A percentile compares a stretch with the other conserved stretches of the same genome.
phyloP scores from a whole-genome alignment of 2,797 vertebrate species.

The Coccyzus lansbergi region DNA sequence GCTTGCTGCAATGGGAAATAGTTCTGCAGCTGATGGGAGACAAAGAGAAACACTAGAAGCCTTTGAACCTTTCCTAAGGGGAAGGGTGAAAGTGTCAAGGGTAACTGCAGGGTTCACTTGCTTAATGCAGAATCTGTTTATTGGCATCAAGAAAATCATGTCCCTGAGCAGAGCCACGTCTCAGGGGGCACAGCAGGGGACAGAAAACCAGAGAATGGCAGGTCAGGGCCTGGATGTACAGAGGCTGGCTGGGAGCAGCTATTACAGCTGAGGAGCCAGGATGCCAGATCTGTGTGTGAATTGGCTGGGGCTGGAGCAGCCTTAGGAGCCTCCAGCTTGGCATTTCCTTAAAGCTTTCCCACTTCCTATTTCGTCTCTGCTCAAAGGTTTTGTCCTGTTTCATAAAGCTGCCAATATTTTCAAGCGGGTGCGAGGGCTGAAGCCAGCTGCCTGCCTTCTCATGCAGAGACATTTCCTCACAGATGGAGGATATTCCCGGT shows the following conservation, averaged over 20 bases:
- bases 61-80: neutral
- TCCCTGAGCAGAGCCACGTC: neutral
- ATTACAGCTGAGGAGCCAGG: accelerated
- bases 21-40: neutral
- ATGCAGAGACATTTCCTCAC: neutral
- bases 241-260: neutral
- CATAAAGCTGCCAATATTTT: neutral
- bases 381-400: neutral
- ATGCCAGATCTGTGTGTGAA: neutral
- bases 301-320: neutral
- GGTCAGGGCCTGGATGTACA: neutral
- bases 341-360: neutral
- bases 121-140: neutral
- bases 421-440: neutral
- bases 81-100: neutral
- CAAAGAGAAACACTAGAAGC: neutral
- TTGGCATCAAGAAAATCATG: neutral
- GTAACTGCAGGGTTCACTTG: neutral
- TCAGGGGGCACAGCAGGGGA: neutral
- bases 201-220: accelerated
- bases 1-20: neutral
- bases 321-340: neutral
- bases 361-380: neutral
- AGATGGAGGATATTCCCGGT: neutral
- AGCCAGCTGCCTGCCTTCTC: neutral